These are phyloP conservation scores for Nannospalax galili DNA, from an alignment of 2,113 vertebrate species.

Conservation along the genomic window DNA sequence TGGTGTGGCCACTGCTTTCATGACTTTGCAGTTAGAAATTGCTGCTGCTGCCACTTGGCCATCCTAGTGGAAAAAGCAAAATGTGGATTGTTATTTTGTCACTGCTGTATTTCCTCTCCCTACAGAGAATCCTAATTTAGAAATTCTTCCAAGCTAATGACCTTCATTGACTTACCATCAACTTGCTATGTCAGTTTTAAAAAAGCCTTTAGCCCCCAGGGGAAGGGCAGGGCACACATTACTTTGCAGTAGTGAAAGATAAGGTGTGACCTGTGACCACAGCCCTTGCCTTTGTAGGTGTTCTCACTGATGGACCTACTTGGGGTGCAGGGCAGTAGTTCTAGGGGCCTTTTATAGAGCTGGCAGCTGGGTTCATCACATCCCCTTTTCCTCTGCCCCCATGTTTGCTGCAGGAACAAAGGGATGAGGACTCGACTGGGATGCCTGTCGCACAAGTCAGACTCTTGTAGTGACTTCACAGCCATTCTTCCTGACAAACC, in stretches of 20 bases:
- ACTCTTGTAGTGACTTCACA: slow-evolving; percentile 97
- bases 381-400: slow-evolving; percentile 51
- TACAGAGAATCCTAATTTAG: slow-evolving; percentile 71
- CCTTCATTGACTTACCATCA: slow-evolving; percentile 66
- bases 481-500: slow-evolving; percentile 95
- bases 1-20: not conserved
- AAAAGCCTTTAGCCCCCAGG: slow-evolving; percentile 52
- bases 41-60: not conserved
- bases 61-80: slow-evolving; percentile 6
- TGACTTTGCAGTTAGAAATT: not conserved
- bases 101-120: slow-evolving; percentile 58
- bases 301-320: not conserved
- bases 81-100: slow-evolving; percentile 52
- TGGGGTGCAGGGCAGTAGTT: not conserved
- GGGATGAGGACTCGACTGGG: slow-evolving; percentile 98
- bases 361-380: not conserved
- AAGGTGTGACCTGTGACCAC: not conserved
- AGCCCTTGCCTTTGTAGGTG: not conserved
- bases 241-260: not conserved
- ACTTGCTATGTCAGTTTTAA: slow-evolving; percentile 55
- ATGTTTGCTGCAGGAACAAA: slow-evolving; percentile 87
- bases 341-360: slow-evolving; percentile 52
- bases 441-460: slow-evolving; percentile 97
- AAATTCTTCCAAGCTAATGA: slow-evolving; percentile 71
- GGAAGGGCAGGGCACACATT: slow-evolving; percentile 12